Conservation (phyloP, 1,140 invertebrate genomes). For the Acyrthosiphon pisum region DNA sequence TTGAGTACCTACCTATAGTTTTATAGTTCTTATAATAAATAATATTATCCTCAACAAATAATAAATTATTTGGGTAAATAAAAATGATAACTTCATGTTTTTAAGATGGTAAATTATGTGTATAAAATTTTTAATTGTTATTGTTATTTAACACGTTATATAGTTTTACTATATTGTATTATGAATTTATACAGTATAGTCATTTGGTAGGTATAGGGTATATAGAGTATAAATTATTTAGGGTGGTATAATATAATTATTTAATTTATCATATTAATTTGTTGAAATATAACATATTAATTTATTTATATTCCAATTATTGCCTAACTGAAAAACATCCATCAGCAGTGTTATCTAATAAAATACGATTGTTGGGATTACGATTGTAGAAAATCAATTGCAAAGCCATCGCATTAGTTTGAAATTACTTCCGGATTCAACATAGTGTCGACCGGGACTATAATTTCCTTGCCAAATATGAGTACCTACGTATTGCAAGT, state of each 20-base stretch:
- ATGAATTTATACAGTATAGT: not conserved
- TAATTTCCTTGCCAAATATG: constrained; percentile 53
- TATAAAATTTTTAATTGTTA: not conserved
- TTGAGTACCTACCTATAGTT: not conserved
- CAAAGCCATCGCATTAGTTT: constrained; percentile 38
- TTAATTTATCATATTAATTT: not conserved
- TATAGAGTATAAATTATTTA: not conserved
- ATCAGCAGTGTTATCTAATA: not conserved
- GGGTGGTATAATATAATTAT: not conserved
- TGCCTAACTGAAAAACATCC: not conserved
- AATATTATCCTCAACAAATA: not conserved
- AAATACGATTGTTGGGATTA: constrained; percentile 37
- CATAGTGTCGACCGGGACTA: constrained; percentile 33
- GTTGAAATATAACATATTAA: not conserved
- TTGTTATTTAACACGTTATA: not conserved
- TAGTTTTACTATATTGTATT: not conserved
- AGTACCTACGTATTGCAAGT: not conserved
- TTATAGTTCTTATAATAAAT: not conserved
- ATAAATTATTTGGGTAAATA: not conserved
- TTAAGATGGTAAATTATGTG: not conserved
- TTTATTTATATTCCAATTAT: not conserved
- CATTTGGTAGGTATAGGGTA: not conserved
- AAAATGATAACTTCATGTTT: not conserved
- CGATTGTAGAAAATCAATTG: constrained; percentile 43
- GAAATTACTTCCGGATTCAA: constrained; percentile 47